Evolutionary conservation across 2,888 invertebrate species (phyloP), one percentile per base, ranked within the genome.

Genomic region (Drosophila kambysellisi): DNA sequence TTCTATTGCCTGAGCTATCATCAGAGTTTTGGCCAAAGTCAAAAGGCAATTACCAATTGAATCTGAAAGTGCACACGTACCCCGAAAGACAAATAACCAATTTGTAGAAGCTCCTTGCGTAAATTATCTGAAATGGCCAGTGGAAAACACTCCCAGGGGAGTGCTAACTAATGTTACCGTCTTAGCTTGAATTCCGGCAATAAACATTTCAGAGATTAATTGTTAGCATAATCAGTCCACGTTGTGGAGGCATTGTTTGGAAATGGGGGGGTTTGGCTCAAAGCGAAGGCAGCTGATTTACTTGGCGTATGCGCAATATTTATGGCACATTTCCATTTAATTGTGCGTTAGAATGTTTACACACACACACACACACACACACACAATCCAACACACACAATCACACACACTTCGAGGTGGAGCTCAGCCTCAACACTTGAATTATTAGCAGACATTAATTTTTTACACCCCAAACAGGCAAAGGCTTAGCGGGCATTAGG

Each of bases 281-380:
- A 12, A 7, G 15, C 51, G 20, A 39, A 25, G 46, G 52, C 69
- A 32, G 43, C 80, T 89, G 85, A 88, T 88, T 85, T 85, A 89
- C 89, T 83, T 74, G 72, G 69, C 85, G 83, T 89, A 85, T 85
- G 58, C 89, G 74, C 56, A 80, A 89, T 85, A 85, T 85, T 89
- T 85, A 85, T 88, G 88, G 85, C 88, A 85, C 78, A 81, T 89
- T 85, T 82, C 83, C 85, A 88, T 85, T 80, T 85, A 89, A 85
- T 85, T 85, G 89, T 74, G 68, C 88, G 89, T 74, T 89, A 74
- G 78, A 80, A 88, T 89, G 82, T 89, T 85, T 89, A 89, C 75
- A 72, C 79, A 76, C 71, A 75, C 83, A 54, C 17, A 15, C 15
- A 25, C 46, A 46, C 20, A 4, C 1, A 17, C 12, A 17, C 15